Percentiles rank a stretch among this genome's conserved stretches.
phyloP scores from a whole-genome alignment of 2,888 invertebrate genomes.

The Pteria penguin region DNA sequence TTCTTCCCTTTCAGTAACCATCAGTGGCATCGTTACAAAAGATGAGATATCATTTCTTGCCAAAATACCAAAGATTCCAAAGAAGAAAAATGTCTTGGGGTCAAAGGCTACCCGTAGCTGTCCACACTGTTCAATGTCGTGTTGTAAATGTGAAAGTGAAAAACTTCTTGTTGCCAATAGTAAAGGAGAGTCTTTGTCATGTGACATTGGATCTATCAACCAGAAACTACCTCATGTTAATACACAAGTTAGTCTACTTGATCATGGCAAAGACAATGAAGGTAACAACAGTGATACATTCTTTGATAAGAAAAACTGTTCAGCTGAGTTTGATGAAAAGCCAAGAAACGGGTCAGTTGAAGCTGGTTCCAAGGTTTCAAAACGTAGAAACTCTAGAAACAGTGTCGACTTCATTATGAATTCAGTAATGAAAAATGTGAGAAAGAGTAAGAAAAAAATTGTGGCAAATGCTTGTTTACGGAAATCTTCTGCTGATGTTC shows the following conservation, averaged over 20 bases:
- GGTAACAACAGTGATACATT: not conserved
- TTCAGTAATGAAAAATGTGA: not conserved
- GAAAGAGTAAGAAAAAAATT: not conserved
- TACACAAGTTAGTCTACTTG: not conserved
- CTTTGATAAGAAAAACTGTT: not conserved
- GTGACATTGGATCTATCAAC: not conserved
- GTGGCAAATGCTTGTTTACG: not conserved
- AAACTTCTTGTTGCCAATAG: not conserved
- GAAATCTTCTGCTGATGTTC: not conserved
- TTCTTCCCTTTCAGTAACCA: slow-evolving; percentile 11
- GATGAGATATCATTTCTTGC: not conserved
- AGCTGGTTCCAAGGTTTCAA: not conserved
- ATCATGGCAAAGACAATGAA: not conserved
- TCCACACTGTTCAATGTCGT: not conserved
- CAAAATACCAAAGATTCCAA: slow-evolving; percentile 17
- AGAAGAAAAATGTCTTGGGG: slow-evolving; percentile 10
- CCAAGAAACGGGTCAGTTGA: too few species aligned
- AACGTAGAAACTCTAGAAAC: not conserved
- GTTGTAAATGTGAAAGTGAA: not conserved
- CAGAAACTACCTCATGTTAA: not conserved
- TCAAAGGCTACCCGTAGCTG: not conserved
- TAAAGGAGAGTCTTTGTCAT: not conserved
- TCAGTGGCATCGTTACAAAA: slow-evolving; percentile 24
- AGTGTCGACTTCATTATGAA: not conserved
- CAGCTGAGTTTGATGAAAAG: not conserved